phyloP scores from a whole-genome alignment of 2,888 invertebrate species.

The Lochmaea crataegi region DNA sequence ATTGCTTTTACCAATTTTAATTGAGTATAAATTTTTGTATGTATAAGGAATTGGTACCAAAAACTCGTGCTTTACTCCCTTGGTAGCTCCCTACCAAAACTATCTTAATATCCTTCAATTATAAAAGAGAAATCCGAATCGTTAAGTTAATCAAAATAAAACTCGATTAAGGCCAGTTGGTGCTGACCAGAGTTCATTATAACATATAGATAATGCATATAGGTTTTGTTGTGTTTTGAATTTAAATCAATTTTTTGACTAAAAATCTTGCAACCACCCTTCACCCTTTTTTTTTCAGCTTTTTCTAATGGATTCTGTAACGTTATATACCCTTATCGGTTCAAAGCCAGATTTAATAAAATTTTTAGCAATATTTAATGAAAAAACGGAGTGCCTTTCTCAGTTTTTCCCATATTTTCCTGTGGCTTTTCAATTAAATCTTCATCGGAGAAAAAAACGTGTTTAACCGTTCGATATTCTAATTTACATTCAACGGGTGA shows the following conservation, averaged over 20 bases:
- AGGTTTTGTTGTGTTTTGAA: too few relatives aligned
- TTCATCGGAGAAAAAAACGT: slow-evolving; percentile 1
- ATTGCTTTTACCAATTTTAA: too few relatives aligned
- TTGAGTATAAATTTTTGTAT: too few relatives aligned
- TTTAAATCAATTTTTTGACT: neutral
- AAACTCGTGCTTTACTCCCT: too few relatives aligned
- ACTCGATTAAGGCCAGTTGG: too few relatives aligned
- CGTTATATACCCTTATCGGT: neutral
- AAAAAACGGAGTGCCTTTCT: slow-evolving; percentile 1
- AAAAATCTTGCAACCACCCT: neutral
- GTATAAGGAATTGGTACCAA: too few relatives aligned
- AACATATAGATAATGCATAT: too few relatives aligned
- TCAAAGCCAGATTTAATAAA: slow-evolving; percentile 9
- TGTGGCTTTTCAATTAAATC: slow-evolving; percentile 10
- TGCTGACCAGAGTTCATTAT: too few relatives aligned
- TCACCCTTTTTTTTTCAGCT: neutral
- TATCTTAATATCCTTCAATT: too few relatives aligned
- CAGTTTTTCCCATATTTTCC: slow-evolving; percentile 9
- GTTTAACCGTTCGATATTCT: neutral
- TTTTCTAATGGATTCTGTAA: slow-evolving; percentile 18
- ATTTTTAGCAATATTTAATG: slow-evolving; percentile 18
- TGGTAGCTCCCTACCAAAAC: too few relatives aligned
- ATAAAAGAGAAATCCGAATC: too few relatives aligned
- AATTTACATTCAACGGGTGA: neutral
- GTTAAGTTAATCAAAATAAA: too few relatives aligned